Evolutionary conservation across 1,140 invertebrate species (phyloP).

Genomic region (Drosophila simulans): DNA sequence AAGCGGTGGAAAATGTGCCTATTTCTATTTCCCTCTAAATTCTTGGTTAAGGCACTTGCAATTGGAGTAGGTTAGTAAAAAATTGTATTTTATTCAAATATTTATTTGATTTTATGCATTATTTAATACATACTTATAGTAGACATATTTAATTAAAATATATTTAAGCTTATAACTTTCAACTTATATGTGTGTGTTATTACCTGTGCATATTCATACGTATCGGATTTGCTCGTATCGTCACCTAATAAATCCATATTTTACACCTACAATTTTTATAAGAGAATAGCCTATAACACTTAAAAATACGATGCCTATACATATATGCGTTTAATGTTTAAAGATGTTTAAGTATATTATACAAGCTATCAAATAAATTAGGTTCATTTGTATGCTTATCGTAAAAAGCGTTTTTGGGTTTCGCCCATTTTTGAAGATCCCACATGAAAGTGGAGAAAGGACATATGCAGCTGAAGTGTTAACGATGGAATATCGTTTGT

Average conservation of each 20-base stretch:
- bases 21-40: too few species aligned
- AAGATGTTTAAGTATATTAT: slow-evolving; percentile 48
- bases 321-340: slow-evolving; percentile 23
- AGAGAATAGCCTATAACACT: slow-evolving; percentile 74
- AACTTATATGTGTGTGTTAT: slow-evolving; percentile 34
- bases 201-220: slow-evolving; percentile 62
- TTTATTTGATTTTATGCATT: too few species aligned
- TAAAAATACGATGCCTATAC: slow-evolving; percentile 55
- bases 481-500: slow-evolving; percentile 21
- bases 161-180: neutral
- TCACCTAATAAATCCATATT: slow-evolving; percentile 53
- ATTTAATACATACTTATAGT: too few species aligned
- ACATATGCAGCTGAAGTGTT: slow-evolving; percentile 55
- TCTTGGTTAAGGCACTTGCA: too few species aligned
- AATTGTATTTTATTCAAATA: too few species aligned
- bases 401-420: slow-evolving; percentile 60
- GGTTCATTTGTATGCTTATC: slow-evolving; percentile 66
- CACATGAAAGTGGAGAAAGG: slow-evolving; percentile 40
- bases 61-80: too few species aligned
- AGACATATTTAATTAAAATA: too few species aligned
- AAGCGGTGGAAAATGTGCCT: too few species aligned
- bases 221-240: slow-evolving; percentile 30
- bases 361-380: slow-evolving; percentile 77
- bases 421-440: slow-evolving; percentile 37
- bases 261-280: slow-evolving; percentile 66